Evolutionary conservation across 2,888 invertebrate genomes (phyloP), one percentile per base, ranked within the genome.

Genomic region (Apocheima hispidaria): DNA sequence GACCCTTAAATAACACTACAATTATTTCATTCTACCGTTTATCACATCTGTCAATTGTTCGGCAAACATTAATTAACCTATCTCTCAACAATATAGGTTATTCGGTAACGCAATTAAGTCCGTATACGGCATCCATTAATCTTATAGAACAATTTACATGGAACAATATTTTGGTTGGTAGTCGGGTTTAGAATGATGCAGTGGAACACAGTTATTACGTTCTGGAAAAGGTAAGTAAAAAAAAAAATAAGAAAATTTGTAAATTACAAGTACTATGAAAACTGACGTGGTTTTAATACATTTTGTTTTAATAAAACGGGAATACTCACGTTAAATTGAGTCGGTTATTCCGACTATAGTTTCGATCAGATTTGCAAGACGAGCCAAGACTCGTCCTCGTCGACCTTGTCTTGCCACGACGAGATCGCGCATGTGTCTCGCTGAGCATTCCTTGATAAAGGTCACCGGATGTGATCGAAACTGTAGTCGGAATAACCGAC

Each of bases 101-200:
- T 49, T 43, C 51, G 40, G 33, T 49, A 55, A 50, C 44, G 46
- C 54, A 48, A 63, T 65, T 63, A 60, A 53, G 62, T 59, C 44
- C 36, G 35, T 55, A 55, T 54, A 55, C 44, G 26, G 55, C 20
- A 56, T 54, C 58, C 57, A 63, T 63, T 58, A 63, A 57, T 61
- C 55, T 61, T 56, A 56, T 61, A 51, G 51, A 61, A 56, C 56
- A 61, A 61, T 61, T 61, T 56, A 61, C 61, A 52, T 51, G 36
- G 26, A 33, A 61, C 56, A 46, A 61, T 61, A 61, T 61, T 61
- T 61, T 61, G 61, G 56, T 35, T 52, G 26, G 48, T 38, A 44
- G 60, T 55, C 54, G 43, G 50, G 38, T 51, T 56, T 56, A 33
- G 44, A 54, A 43, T 12, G 20, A 6, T 9, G 14, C 23, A 1